Base-by-base conservation (phyloP, 2,113 vertebrate species). In the Xiphophorus couchianus region DNA sequence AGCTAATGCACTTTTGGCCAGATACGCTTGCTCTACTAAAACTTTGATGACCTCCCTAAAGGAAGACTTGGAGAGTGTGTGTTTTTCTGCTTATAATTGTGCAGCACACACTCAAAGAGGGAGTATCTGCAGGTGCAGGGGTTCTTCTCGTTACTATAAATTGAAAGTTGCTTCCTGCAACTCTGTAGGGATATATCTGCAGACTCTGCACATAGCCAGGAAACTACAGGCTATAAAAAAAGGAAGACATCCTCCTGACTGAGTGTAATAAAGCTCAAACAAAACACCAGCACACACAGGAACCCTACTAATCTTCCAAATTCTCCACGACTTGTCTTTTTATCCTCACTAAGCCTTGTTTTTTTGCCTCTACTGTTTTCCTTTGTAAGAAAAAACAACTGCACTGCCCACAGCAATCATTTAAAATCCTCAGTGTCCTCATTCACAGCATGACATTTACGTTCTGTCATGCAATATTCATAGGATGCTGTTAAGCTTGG, bases 1-100 rank as follows among this genome's bases (percentile, higher is more conserved):
- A 22, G 69, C 86, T 87, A 82, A 90, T 89, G 84, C 74, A 79
- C 77, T 86, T 62, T 72, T n/a, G 73, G 61, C 69, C 27, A 54
- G 67, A 71, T 33, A 22, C 37, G 71, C 9, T 28, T 61, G 51
- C 44, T 54, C 25, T 58, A 29, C 76, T 80, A 25, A 62, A 31
- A 75, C 0, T 17, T 28, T 62, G 70, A 84, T 73, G 62, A 77
- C 78, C 71, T 83, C 65, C 62, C 67, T 1, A 48, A 70, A 64
- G 70, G 62, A 33, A 62, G 72, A 51, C 84, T 90, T 84, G 30
- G 11, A 82, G 69, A 73, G 48, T 86, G 80, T 69, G 0, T 70
- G 51, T 66, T 33, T 65, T 77, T 73, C 39, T 77, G 75, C 78
- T 66, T 66, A 37, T 19, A 33, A 66, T 66, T 62, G 35, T 64